Evolutionary conservation across 2,797 vertebrate genomes (phyloP).

Genomic region (Malacoctenus gilli): DNA sequence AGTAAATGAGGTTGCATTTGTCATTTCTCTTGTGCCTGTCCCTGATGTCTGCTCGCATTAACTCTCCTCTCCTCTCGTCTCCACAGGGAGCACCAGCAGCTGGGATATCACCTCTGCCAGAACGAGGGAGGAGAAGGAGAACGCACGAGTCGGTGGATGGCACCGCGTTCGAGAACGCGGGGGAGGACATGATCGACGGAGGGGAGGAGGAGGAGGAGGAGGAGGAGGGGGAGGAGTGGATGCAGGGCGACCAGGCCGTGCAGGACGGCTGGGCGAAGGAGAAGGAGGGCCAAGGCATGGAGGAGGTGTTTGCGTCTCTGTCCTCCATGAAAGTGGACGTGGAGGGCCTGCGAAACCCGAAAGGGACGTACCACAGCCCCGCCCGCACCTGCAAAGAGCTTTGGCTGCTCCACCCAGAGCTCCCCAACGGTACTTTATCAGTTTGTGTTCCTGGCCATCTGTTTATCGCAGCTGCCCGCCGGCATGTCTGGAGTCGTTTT

Average conservation of each 20-base stretch:
- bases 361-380: conserved; percentile 91
- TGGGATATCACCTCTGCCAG: conserved; percentile 84
- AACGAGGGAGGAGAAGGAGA: conserved; percentile 83
- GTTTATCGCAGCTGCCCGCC: conserved; percentile 3
- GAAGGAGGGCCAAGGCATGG: conserved; percentile 88
- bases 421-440: conserved; percentile 84
- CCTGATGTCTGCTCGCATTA: not conserved
- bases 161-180: conserved; percentile 69
- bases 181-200: conserved; percentile 50
- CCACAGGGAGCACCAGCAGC: conserved; percentile 87
- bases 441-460: conserved; percentile 9
- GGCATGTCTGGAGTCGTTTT: conserved; percentile 3
- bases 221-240: conserved; percentile 51
- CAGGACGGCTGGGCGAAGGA: conserved; percentile 77
- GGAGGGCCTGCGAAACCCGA: conserved; percentile 91
- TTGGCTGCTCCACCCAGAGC: conserved; percentile 89
- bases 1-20: too few species aligned
- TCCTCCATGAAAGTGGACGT: conserved; percentile 94
- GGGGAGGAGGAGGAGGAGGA: conserved; percentile 62
- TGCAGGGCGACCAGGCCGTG: conserved; percentile 66
- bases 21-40: too few species aligned
- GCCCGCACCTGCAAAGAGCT: conserved; percentile 97
- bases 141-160: conserved; percentile 83
- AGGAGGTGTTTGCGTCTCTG: conserved; percentile 94
- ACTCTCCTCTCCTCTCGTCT: not conserved